These are phyloP conservation scores for Perodicticus potto DNA, from an alignment of 2,797 vertebrate species.

Conservation along the genomic window DNA sequence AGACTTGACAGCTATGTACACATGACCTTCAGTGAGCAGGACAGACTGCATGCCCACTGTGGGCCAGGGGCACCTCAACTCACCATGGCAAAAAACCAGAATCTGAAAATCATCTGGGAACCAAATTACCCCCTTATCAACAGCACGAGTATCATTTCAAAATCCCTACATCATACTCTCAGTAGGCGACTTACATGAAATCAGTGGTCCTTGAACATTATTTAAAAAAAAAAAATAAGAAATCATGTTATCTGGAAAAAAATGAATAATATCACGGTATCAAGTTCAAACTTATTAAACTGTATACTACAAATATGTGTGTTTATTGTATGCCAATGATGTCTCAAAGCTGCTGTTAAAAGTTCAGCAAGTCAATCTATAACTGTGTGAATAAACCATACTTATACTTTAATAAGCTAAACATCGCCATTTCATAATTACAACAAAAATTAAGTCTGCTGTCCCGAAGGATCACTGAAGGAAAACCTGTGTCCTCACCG, in stretches of 20 bases:
- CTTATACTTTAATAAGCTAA: slow-evolving; percentile 44
- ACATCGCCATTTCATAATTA: not conserved
- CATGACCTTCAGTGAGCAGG: not conserved
- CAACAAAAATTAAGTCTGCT: slow-evolving; percentile 21
- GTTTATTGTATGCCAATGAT: not conserved
- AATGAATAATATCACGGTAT: not conserved
- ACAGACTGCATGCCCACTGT: not conserved
- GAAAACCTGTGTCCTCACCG: not conserved
- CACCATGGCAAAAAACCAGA: not conserved
- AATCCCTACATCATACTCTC: not conserved
- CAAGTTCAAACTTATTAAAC: not conserved
- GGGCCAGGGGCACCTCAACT: not conserved
- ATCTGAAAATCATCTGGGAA: not conserved
- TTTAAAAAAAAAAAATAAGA: not conserved
- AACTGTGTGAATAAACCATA: not conserved
- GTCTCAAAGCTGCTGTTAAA: not conserved
- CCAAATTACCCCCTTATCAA: not conserved
- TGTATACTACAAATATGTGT: not conserved
- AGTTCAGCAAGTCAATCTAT: not conserved
- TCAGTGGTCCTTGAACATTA: not conserved
- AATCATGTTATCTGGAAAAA: not conserved
- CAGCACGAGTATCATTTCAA: not conserved
- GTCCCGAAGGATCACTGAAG: not conserved
- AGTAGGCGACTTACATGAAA: not conserved
- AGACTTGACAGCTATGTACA: not conserved